Evolutionary conservation across 2,797 vertebrate genomes (phyloP).

Genomic region (Pogoniulus pusillus): DNA sequence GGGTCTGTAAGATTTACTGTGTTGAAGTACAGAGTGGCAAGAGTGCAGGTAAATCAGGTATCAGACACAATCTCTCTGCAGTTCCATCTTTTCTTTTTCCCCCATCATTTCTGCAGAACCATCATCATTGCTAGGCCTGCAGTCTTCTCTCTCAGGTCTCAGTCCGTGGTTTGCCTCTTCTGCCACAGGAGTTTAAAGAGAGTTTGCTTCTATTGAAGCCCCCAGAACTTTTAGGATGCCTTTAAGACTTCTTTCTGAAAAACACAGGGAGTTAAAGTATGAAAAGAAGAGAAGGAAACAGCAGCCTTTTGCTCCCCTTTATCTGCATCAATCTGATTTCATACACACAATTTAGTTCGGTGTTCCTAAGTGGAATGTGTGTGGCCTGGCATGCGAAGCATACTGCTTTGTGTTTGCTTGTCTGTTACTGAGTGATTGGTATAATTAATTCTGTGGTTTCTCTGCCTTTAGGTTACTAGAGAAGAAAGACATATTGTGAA

Average conservation of each 20-base stretch:
- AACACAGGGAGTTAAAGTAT: not conserved
- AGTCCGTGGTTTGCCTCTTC: not conserved
- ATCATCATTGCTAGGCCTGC: not conserved
- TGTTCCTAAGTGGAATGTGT: not conserved
- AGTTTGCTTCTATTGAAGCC: not conserved
- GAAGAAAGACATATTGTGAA: conserved; percentile 95
- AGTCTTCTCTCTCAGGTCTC: not conserved
- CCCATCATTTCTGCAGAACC: conserved; percentile 20
- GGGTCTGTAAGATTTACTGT: not conserved
- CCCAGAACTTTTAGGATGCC: not conserved
- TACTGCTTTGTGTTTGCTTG: conserved; percentile 41
- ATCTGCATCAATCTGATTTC: not conserved
- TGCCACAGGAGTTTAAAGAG: not conserved
- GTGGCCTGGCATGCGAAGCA: conserved; percentile 40
- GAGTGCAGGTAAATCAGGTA: not conserved
- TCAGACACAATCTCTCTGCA: not conserved
- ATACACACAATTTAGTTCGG: not conserved
- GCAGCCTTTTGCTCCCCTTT: not conserved
- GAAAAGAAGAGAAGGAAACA: not conserved
- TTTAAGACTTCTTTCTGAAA: not conserved
- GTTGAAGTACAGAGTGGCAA: not conserved
- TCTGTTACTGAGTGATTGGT: conserved; percentile 23
- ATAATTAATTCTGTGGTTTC: conserved; percentile 67
- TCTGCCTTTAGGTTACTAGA: conserved; percentile 85
- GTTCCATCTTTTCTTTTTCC: conserved; percentile 23